Conservation (phyloP, 1,140 invertebrate species). For the Lanistes nyassanus region DNA sequence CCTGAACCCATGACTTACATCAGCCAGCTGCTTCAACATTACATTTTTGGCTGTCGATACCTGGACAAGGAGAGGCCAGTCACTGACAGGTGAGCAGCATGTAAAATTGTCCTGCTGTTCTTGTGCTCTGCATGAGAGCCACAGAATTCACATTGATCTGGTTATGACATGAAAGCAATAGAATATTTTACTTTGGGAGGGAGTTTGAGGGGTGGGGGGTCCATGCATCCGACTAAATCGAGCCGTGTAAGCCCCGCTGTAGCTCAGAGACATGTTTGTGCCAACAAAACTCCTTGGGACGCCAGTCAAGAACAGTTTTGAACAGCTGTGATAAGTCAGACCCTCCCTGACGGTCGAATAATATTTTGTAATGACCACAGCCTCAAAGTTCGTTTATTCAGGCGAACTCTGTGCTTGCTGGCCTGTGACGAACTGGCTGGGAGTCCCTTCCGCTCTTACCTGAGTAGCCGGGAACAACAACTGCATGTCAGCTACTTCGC, state of each 20-base stretch:
- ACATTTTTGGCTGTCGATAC: slow-evolving; percentile 16
- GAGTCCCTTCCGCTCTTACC: slow-evolving; percentile 8
- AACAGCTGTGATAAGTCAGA: too few species aligned
- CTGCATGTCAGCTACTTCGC: slow-evolving; percentile 8
- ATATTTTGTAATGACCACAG: too few species aligned
- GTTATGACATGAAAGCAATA: not conserved
- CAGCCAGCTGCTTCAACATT: slow-evolving; percentile 5
- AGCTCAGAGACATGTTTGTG: not conserved
- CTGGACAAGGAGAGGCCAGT: slow-evolving; percentile 1
- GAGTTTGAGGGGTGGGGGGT: too few species aligned
- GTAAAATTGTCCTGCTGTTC: too few species aligned
- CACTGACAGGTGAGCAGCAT: slow-evolving; percentile 14
- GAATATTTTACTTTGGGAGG: too few species aligned
- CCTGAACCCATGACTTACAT: not conserved
- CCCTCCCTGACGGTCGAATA: too few species aligned
- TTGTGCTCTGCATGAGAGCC: too few species aligned
- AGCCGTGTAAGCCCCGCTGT: not conserved
- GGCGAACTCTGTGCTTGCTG: slow-evolving; percentile 20
- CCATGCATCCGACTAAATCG: not conserved
- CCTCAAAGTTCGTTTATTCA: too few species aligned
- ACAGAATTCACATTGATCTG: too few species aligned
- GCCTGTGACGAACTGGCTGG: slow-evolving; percentile 12
- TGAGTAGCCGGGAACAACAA: not conserved
- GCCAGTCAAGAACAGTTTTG: too few species aligned
- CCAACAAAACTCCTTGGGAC: too few species aligned